Evolutionary conservation across 2,888 invertebrate genomes (phyloP), one percentile per base, ranked within the genome.

Genomic region (Pegoplata infirma): DNA sequence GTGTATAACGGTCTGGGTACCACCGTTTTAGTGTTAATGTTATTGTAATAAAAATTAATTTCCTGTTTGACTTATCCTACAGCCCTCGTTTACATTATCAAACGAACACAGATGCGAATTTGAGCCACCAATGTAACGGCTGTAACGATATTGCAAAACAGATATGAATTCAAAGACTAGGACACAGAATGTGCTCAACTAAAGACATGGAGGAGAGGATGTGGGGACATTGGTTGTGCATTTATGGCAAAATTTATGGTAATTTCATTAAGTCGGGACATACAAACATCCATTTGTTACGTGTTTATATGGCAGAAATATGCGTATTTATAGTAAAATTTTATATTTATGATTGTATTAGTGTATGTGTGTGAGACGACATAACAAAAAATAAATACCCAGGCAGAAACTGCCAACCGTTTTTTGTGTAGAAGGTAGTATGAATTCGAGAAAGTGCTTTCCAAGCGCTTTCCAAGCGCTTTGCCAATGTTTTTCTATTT

Each of bases 181-280:
- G 14, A 55, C 72, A 72, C 17, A 19, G 10, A 40, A n/a, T n/a
- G n/a, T n/a, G n/a, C n/a, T n/a, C n/a, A n/a, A n/a, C n/a, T 12
- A 36, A 0, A 51, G 36, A 23, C 25, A 14, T 10, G 21, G 32
- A 19, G 67, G 17, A 19, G 28, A 16, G 59, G 23, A 66, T 44
- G 49, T 14, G 56, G 51, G 46, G 63, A 67, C 12, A 56, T 73
- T 53, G 64, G 25, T 74, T 53, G 69, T 59, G 32, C 64, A 73
- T 71, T 80, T 76, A 76, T 75, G 66, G 68, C 53, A 69, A 67
- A 80, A 81, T 79, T 81, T 80, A 81, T 81, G 77, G 75, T 81
- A 80, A 80, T 79, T 82, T 82, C 73, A 82, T 82, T 82, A 75
- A 81, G 74, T 81, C 58, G 68, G 63, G n/a, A 53, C 58, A 67